phyloP scores from a whole-genome alignment of 2,888 invertebrate species.

The Caenorhabditis sulstoni region DNA sequence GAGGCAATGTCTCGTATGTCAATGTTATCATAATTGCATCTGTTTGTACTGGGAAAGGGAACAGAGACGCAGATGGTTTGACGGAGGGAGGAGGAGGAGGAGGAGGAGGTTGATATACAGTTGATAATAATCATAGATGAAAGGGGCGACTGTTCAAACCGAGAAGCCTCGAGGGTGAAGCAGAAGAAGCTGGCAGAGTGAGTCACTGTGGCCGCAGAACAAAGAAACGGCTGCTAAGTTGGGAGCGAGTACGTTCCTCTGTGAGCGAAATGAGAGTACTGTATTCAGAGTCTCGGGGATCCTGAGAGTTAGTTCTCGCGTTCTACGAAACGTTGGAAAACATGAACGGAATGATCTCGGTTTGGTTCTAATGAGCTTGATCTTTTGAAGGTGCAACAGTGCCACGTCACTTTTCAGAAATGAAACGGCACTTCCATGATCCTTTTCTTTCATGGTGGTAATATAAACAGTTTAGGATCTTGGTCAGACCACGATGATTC shows the following conservation, averaged over 20 bases:
- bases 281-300: too few species aligned
- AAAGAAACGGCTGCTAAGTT: not conserved
- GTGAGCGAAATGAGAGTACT: not conserved
- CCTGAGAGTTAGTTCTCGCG: too few species aligned
- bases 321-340: too few species aligned
- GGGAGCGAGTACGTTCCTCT: too few species aligned
- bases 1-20: conserved; percentile 18
- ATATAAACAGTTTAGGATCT: too few species aligned
- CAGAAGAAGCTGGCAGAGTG: not conserved
- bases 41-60: conserved; percentile 37
- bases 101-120: conserved; percentile 27
- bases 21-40: conserved; percentile 47
- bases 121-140: conserved; percentile 54
- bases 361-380: too few species aligned
- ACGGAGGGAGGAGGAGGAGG: not conserved
- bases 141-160: not conserved
- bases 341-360: too few species aligned
- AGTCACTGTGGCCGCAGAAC: not conserved
- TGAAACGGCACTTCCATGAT: not conserved
- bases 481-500: too few species aligned
- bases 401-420: not conserved
- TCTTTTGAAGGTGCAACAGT: too few species aligned
- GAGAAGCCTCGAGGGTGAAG: too few species aligned
- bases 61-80: conserved; percentile 24
- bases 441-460: not conserved